Percentiles rank a stretch among this genome's conserved stretches.
phyloP scores from a whole-genome alignment of 2,113 vertebrate species.

The Oostethus manadensis region DNA sequence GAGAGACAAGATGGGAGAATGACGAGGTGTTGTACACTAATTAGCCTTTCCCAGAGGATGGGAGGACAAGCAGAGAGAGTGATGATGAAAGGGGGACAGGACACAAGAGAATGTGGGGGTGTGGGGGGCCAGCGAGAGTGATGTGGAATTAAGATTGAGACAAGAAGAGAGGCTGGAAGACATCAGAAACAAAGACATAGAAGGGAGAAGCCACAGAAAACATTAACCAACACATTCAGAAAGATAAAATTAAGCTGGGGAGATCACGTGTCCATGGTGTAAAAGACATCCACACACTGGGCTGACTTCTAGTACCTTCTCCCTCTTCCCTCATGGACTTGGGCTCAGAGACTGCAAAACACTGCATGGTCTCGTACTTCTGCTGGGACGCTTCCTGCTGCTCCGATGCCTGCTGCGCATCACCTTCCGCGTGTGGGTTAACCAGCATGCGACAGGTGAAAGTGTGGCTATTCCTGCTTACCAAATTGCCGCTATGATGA shows the following conservation, averaged over 20 bases:
- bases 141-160: slow-evolving; percentile 20
- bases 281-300: not conserved
- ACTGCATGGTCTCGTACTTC: slow-evolving; percentile 99
- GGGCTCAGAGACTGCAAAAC: slow-evolving; percentile 96
- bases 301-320: slow-evolving; percentile 76
- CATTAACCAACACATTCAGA: not conserved
- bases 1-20: slow-evolving; percentile 46
- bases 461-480: slow-evolving; percentile 91
- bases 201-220: not conserved
- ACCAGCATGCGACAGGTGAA: slow-evolving; percentile 98
- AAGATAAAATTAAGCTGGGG: not conserved
- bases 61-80: slow-evolving; percentile 19
- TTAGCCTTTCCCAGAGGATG: slow-evolving; percentile 51
- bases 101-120: slow-evolving; percentile 37
- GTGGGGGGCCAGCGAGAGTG: slow-evolving; percentile 29
- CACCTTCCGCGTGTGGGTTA: slow-evolving; percentile 81
- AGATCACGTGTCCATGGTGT: too few relatives aligned
- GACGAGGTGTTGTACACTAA: slow-evolving; percentile 58
- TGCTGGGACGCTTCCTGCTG: slow-evolving; percentile 83
- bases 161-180: not conserved
- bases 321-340: slow-evolving; percentile 97
- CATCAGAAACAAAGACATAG: slow-evolving; percentile 1
- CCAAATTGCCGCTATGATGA: slow-evolving; percentile 78
- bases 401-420: slow-evolving; percentile 64
- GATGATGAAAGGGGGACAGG: slow-evolving; percentile 53